phyloP scores from a whole-genome alignment of 2,797 vertebrate genomes.

The Lagorchestes hirsutus region DNA sequence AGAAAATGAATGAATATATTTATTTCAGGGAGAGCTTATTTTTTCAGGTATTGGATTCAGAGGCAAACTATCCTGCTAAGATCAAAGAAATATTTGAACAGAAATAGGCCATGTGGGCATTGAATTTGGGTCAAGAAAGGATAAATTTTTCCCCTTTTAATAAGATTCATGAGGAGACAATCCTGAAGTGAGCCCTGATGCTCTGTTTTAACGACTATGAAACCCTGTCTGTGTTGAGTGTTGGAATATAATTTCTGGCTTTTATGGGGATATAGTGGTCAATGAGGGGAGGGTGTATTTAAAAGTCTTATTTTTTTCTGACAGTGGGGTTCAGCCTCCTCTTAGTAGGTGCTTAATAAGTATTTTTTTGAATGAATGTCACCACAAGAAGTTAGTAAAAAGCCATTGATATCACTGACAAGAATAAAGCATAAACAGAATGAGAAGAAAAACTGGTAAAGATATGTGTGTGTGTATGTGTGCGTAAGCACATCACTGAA shows the following conservation, averaged over 20 bases:
- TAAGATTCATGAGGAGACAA: not conserved
- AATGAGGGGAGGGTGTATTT: not conserved
- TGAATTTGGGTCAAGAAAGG: not conserved
- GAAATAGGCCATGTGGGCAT: not conserved
- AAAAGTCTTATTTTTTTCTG: not conserved
- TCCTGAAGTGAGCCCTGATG: not conserved
- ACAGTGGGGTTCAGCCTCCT: not conserved
- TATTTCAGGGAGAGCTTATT: not conserved
- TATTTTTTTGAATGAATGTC: not conserved
- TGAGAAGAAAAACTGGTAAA: not conserved
- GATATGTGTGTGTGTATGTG: not conserved
- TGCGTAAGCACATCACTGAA: not conserved
- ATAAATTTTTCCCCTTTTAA: not conserved
- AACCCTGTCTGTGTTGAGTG: not conserved
- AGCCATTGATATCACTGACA: not conserved
- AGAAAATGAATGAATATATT: not conserved
- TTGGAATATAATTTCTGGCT: not conserved
- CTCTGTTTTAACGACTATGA: not conserved
- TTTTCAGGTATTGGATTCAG: not conserved
- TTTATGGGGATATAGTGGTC: not conserved
- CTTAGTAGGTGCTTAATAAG: not conserved
- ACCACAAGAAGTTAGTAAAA: not conserved
- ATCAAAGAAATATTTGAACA: conserved; percentile 10
- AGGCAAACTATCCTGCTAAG: not conserved
- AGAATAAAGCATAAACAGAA: not conserved